A percentile compares a stretch with the other conserved stretches of the same genome.
Conservation (phyloP, 2,888 invertebrate species). For the Griposia aprilina region DNA sequence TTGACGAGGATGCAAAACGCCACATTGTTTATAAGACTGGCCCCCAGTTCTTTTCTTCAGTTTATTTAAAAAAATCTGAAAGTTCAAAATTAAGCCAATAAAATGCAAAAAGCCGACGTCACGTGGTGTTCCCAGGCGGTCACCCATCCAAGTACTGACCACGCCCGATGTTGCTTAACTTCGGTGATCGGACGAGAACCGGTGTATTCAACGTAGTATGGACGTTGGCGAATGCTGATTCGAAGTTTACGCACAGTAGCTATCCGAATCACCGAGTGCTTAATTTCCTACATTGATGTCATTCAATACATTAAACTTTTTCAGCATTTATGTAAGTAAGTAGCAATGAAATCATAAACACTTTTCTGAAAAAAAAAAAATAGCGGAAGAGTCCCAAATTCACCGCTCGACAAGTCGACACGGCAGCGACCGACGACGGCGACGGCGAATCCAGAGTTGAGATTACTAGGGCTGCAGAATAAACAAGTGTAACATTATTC, state of each 20-base stretch:
- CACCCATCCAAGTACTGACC: conserved; percentile 84
- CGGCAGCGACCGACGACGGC: conserved; percentile 27
- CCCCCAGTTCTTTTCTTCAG: neutral
- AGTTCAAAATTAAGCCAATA: neutral
- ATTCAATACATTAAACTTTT: too few species aligned
- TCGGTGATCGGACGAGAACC: conserved; percentile 89
- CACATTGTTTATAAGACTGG: too few species aligned
- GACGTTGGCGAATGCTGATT: conserved; percentile 70
- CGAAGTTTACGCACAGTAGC: neutral
- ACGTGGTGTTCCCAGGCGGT: conserved; percentile 87
- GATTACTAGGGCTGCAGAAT: conserved; percentile 39
- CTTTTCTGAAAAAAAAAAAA: neutral
- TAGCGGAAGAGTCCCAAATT: neutral
- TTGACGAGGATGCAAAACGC: too few species aligned
- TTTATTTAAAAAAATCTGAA: neutral
- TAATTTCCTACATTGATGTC: too few species aligned
- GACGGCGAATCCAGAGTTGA: neutral
- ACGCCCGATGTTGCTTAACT: conserved; percentile 88
- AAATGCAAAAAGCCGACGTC: conserved; percentile 77
- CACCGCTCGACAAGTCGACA: conserved; percentile 13
- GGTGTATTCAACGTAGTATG: conserved; percentile 87
- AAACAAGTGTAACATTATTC: too few species aligned
- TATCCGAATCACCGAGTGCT: neutral
- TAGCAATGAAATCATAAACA: neutral
- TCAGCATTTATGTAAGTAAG: too few species aligned